Percentiles rank a stretch among this genome's conserved stretches.
phyloP scores from a whole-genome alignment of 2,797 vertebrate genomes.

The Meriones psammophilus region DNA sequence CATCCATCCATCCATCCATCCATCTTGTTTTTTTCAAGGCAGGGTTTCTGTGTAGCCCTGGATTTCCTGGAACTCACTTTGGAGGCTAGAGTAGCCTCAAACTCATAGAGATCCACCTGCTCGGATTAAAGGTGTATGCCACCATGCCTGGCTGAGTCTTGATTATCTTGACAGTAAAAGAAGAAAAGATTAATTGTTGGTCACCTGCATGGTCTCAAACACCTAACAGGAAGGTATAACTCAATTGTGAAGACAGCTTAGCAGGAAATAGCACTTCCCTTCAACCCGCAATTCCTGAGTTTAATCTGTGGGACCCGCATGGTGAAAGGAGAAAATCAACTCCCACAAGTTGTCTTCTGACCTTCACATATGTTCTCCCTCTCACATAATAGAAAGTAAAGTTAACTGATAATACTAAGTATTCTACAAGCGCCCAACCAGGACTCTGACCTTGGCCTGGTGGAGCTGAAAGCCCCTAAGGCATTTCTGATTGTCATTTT shows the following conservation, averaged over 20 bases:
- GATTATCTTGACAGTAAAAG: neutral
- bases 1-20: too few species aligned
- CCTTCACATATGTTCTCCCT: neutral
- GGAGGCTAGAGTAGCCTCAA: neutral
- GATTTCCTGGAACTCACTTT: neutral
- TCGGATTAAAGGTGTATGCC: neutral
- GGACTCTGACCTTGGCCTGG: neutral
- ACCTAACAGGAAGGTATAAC: neutral
- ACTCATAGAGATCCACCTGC: neutral
- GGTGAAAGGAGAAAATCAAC: neutral
- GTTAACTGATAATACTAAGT: neutral
- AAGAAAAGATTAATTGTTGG: neutral
- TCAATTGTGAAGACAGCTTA: neutral
- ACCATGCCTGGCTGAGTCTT: neutral
- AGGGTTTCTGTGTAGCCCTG: neutral
- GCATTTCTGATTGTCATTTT: neutral
- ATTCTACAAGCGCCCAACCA: neutral
- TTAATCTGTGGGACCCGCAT: too few species aligned
- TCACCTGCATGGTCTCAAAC: neutral
- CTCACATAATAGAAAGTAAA: neutral
- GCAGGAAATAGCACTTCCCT: neutral
- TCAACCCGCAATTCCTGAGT: neutral
- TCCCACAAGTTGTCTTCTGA: neutral
- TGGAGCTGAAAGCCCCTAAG: neutral
- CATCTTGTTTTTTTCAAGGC: neutral